Percentiles rank a stretch among this genome's conserved stretches.
phyloP scores from a whole-genome alignment of 2,888 invertebrate species.

The Eupithecia centaureata region DNA sequence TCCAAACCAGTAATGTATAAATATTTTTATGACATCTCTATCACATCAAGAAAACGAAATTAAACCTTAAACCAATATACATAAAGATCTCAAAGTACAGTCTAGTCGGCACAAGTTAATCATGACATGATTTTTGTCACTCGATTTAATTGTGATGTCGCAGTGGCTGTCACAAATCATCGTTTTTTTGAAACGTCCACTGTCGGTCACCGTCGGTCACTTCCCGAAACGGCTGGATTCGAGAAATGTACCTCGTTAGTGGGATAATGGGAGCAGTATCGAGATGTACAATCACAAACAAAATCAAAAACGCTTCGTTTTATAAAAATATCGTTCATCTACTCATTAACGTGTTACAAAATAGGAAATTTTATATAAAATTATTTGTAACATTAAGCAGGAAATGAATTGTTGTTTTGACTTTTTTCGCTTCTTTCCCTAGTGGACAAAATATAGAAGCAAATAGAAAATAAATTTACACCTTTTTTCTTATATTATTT shows the following conservation, averaged over 20 bases:
- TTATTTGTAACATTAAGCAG: not conserved
- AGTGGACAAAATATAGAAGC: too few species aligned
- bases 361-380: not conserved
- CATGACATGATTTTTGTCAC: constrained; percentile 69
- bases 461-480: too few species aligned
- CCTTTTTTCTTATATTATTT: too few species aligned
- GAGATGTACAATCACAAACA: constrained; percentile 51
- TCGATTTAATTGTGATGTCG: constrained; percentile 72
- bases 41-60: constrained; percentile 36
- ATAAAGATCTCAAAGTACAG: constrained; percentile 20
- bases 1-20: not conserved
- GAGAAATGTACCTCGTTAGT: constrained; percentile 78
- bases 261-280: constrained; percentile 70
- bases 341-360: not conserved
- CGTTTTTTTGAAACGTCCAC: constrained; percentile 69
- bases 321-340: not conserved
- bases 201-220: constrained; percentile 54
- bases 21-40: constrained; percentile 19
- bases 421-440: not conserved
- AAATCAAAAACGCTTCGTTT: not conserved
- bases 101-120: constrained; percentile 22
- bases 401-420: not conserved
- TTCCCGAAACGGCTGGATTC: constrained; percentile 64
- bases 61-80: constrained; percentile 44
- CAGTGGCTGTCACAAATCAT: constrained; percentile 76